Evolutionary conservation across 2,888 invertebrate genomes (phyloP).

Genomic region (Amblyteles armatorius): DNA sequence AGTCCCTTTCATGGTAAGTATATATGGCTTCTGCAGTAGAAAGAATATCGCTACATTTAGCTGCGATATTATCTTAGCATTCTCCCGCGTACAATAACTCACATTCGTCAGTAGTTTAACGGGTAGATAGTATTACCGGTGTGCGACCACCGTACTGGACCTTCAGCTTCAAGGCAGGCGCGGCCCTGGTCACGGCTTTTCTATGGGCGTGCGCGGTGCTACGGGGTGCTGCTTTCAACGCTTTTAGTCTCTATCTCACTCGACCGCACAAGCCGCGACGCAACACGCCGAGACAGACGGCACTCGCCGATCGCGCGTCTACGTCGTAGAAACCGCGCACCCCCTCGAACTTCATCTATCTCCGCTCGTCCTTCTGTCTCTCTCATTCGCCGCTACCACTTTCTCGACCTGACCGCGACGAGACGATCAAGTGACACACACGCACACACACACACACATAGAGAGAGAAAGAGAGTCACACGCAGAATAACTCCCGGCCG

Average conservation of each 20-base stretch:
- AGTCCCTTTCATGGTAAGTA: background rate
- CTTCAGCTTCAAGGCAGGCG: constrained; percentile 73
- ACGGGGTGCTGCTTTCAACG: constrained; percentile 73
- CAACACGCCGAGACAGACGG: constrained; percentile 47
- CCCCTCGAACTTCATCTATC: constrained; percentile 37
- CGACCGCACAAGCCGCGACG: constrained; percentile 34
- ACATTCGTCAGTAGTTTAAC: constrained; percentile 8
- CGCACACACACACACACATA: constrained; percentile 19
- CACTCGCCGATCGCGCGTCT: constrained; percentile 46
- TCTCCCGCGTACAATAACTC: constrained; percentile 25
- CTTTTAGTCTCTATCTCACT: constrained; percentile 54
- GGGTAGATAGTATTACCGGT: constrained; percentile 33
- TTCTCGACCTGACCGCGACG: constrained; percentile 48
- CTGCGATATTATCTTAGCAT: constrained; percentile 45
- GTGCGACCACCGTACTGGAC: constrained; percentile 61
- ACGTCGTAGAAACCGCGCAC: constrained; percentile 40
- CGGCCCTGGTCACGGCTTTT: constrained; percentile 77
- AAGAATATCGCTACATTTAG: constrained; percentile 33
- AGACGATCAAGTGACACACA: constrained; percentile 52
- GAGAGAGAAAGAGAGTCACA: background rate
- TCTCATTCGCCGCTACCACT: constrained; percentile 49
- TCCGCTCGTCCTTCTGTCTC: constrained; percentile 24
- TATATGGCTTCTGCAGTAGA: constrained; percentile 17
- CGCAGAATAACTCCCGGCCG: constrained; percentile 28
- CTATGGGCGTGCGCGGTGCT: constrained; percentile 78